Percentiles rank a stretch among this genome's conserved stretches.
These are phyloP conservation scores for Drosophila gunungcola DNA, from an alignment of 1,140 invertebrate species.

Conservation along the genomic window DNA sequence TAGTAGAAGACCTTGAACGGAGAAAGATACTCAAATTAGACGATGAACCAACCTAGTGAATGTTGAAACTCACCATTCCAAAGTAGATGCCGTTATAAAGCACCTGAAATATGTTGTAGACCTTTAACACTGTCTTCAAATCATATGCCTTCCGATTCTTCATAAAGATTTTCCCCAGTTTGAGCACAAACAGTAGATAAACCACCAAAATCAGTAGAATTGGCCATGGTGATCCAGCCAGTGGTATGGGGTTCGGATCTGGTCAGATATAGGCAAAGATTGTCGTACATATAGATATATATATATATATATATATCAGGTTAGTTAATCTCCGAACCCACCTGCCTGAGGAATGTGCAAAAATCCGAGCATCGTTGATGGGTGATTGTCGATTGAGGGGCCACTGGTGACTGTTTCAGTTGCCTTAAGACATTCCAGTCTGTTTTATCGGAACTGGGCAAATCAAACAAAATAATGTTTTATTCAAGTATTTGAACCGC, in stretches of 20 bases:
- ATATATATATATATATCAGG: not conserved
- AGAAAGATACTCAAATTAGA: not conserved
- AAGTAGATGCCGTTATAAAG: conserved; percentile 52
- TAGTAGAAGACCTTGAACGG: conserved; percentile 55
- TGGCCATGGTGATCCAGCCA: conserved; percentile 55
- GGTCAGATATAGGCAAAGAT: not conserved
- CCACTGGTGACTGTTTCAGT: conserved; percentile 18
- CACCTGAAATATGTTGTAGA: conserved; percentile 62
- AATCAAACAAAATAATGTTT: conserved; percentile 26
- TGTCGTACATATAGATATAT: not conserved
- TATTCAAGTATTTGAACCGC: conserved; percentile 44
- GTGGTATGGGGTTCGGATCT: conserved; percentile 53
- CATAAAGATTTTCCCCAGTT: conserved; percentile 58
- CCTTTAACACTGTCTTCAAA: conserved; percentile 28
- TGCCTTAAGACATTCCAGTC: conserved; percentile 4
- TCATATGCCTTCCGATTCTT: conserved; percentile 54
- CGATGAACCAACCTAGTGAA: not conserved
- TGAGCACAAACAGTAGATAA: conserved; percentile 64
- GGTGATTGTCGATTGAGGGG: conserved; percentile 16
- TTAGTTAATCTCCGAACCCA: not conserved
- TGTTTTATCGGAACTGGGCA: not conserved
- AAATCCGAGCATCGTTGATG: conserved; percentile 36
- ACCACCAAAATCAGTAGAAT: conserved; percentile 23
- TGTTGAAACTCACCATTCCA: conserved; percentile 33
- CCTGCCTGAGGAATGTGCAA: conserved; percentile 49